phyloP scores from a whole-genome alignment of 1,140 invertebrate species.

The Anastrepha obliqua region DNA sequence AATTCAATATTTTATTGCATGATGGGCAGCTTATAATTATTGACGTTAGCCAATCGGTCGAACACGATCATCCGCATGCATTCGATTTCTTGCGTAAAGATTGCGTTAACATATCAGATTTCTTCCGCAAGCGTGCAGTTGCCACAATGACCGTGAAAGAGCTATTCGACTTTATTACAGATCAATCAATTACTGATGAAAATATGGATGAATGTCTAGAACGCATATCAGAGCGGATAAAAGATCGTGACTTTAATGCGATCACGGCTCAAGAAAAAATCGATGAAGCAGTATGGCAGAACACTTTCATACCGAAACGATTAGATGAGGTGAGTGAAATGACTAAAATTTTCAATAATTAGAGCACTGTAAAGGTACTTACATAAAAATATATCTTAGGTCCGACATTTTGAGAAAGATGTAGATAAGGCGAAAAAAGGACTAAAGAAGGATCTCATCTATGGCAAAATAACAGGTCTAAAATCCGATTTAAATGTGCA shows the following conservation, averaged over 20 bases:
- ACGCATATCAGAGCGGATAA: conserved; percentile 81
- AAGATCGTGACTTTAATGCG: conserved; percentile 78
- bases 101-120: conserved; percentile 94
- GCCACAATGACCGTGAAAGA: conserved; percentile 92
- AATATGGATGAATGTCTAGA: conserved; percentile 90
- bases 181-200: conserved; percentile 86
- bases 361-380: too few relatives aligned
- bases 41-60: conserved; percentile 98
- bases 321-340: conserved; percentile 85
- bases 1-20: conserved; percentile 95
- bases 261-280: conserved; percentile 83
- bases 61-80: conserved; percentile 97
- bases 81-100: conserved; percentile 96
- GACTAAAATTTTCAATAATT: too few relatives aligned
- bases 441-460: conserved; percentile 83
- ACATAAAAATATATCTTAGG: conserved; percentile 77
- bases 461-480: conserved; percentile 89
- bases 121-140: conserved; percentile 92
- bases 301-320: conserved; percentile 94
- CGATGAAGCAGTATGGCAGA: conserved; percentile 94
- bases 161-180: conserved; percentile 97
- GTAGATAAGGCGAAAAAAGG: conserved; percentile 86
- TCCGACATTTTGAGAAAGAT: conserved; percentile 93
- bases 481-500: conserved; percentile 86
- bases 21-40: conserved; percentile 91